Conservation (phyloP, 2,113 vertebrate genomes). For the Paramisgurnus dabryanus region DNA sequence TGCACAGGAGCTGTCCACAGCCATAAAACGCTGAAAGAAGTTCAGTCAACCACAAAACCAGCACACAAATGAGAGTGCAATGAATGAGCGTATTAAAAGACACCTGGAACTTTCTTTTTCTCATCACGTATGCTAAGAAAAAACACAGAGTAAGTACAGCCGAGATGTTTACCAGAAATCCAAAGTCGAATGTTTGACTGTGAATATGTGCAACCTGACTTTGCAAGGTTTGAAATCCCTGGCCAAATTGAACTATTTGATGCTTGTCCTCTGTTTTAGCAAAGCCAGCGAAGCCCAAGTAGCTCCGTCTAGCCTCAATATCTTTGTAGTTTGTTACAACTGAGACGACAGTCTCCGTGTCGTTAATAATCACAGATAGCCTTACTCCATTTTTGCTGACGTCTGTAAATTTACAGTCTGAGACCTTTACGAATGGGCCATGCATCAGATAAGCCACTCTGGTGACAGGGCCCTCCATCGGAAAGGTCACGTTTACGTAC, state of each 20-base stretch:
- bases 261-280: constrained; percentile 74
- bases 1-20: constrained; percentile 81
- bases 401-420: constrained; percentile 85
- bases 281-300: constrained; percentile 90
- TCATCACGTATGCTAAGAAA: constrained; percentile 75
- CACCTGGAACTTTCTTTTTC: constrained; percentile 80
- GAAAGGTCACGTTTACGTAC: constrained; percentile 94
- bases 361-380: constrained; percentile 84
- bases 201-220: constrained; percentile 50
- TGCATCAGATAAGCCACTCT: constrained; percentile 91
- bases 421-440: constrained; percentile 90
- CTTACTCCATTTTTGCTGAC: constrained; percentile 83
- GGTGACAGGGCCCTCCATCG: constrained; percentile 74
- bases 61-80: constrained; percentile 76
- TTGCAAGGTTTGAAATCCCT: constrained; percentile 71
- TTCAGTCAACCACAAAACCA: constrained; percentile 81
- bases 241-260: constrained; percentile 77
- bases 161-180: constrained; percentile 77
- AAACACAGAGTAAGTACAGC: constrained; percentile 75
- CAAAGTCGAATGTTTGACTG: constrained; percentile 74
- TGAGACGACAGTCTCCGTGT: constrained; percentile 84
- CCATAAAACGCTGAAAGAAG: constrained; percentile 80
- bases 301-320: constrained; percentile 81
- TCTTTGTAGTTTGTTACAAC: constrained; percentile 89
- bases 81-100: constrained; percentile 81